Conservation (phyloP, 92 coral and sea anemone species). For the Montipora capitata region DNA sequence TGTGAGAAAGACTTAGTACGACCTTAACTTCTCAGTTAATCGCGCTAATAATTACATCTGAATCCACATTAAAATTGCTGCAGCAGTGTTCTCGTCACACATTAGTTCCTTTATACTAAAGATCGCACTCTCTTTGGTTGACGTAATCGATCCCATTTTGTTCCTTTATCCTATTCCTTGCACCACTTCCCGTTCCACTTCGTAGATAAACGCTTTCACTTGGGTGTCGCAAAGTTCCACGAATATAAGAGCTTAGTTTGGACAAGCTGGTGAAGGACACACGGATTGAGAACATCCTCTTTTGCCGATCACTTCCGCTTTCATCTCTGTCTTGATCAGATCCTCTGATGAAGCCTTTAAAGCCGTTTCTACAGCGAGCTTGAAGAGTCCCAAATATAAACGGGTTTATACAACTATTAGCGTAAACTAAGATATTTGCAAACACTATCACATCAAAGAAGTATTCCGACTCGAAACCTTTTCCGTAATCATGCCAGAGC, state of each 20-base stretch:
- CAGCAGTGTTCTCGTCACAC: too few species aligned
- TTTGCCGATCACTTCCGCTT: not conserved
- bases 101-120: not conserved
- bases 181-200: slow-evolving; percentile 5
- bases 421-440: slow-evolving; percentile 82
- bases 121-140: slow-evolving; percentile 22
- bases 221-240: slow-evolving; percentile 24
- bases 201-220: slow-evolving; percentile 14
- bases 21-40: too few species aligned
- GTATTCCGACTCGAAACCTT: slow-evolving; percentile 36
- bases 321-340: slow-evolving; percentile 15
- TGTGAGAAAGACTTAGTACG: too few species aligned
- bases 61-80: too few species aligned
- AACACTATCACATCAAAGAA: slow-evolving; percentile 72
- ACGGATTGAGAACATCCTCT: slow-evolving; percentile 65
- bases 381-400: slow-evolving; percentile 90
- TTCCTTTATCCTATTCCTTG: slow-evolving; percentile 19
- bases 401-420: slow-evolving; percentile 86
- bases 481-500: slow-evolving; percentile 91
- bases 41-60: too few species aligned
- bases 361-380: slow-evolving; percentile 58
- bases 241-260: slow-evolving; percentile 26
- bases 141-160: not conserved
- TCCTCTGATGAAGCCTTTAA: slow-evolving; percentile 37
- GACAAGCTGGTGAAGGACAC: slow-evolving; percentile 75